Evolutionary conservation across 1,140 invertebrate genomes (phyloP), one percentile per base, ranked within the genome.

Genomic region (Nymphalis io): DNA sequence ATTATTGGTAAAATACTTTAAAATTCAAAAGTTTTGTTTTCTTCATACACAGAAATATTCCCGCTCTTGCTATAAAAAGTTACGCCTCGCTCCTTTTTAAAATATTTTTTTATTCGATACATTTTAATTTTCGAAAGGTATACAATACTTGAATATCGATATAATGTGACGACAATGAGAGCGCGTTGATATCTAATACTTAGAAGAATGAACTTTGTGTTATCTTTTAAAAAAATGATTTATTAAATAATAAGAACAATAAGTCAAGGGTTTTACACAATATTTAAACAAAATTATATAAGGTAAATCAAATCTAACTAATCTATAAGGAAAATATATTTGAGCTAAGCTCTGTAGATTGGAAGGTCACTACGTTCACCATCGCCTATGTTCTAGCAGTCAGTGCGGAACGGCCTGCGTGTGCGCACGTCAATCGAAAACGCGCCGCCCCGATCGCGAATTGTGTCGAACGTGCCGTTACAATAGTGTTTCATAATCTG

Each of bases 351-450:
- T 81, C 74, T 70, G 81, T 90, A 79, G 88, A 86, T 82, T 83
- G 85, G 88, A 88, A 88, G 88, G 88, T 87, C 84, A 87, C 73
- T 74, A 82, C 85, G 81, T 87, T 88, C 86, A 88, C 87, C 74
- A 59, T 65, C 62, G 70, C 62, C 60, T 53, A 55, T 40, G 61
- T 48, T 44, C 72, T 72, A 69, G 72, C 82, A 90, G 88, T 90
- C 78, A 80, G 85, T 84, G 87, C 82, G 83, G 83, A 84, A 83
- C 82, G 73, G 69, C 42, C 79, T 72, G 80, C 84, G 87, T 71
- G 79, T 66, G 80, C 88, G 88, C 88, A 90, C 78, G 88, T 82
- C 72, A 70, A 71, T 66, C 62, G 60, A 63, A 62, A 55, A 76
- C 65, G 58, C 57, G 57, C 39, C 51, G 62, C 55, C 39, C 60